Base-by-base conservation (phyloP, 2,113 vertebrate genomes). In the Lepus timidus region DNA sequence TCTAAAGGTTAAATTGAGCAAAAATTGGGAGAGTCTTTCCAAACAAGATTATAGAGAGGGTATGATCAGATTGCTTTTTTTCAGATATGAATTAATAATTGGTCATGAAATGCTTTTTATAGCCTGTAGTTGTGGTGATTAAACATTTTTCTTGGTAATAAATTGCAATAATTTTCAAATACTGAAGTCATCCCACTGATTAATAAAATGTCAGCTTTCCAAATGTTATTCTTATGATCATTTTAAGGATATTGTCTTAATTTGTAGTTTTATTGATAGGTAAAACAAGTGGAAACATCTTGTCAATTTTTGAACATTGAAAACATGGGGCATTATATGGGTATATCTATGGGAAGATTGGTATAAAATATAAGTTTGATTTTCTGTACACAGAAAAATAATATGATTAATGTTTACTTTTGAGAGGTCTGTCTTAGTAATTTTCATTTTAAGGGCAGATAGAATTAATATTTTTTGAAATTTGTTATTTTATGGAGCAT, bases 391-490 rank as follows among this genome's bases (percentile, higher is more conserved):
- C 64, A 75, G 85, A 75, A 83, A 81, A 52, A 65, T 90, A 84
- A 85, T 71, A 64, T 71, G 27, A 80, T 52, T 89, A 65, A 44
- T 36, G 6, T 81, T 95, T 89, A 85, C 20, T 80, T 92, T 92
- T 36, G 70, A 82, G 6, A 51, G 81, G 12, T n/a, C 80, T 0
- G 1, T 58, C 67, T 95, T 83, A n/a, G 8, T 64, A 95, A 86
- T 86, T 93, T 70, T 79, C n/a, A 31, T 67, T 49, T 67, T 68
- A 87, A 75, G 4, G n/a, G 5, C 36, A 78, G 92, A 71, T 93
- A 49, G 74, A 92, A 85, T 88, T 94, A 33, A 52, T 14, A 11
- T 81, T 58, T 83, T 96, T 87, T 64, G 11, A 88, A 83, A 51
- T 27, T 44, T 79, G 1, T 84, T 83, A 27, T 62, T 33, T 90